These are phyloP conservation scores for Amyelois transitella DNA, from an alignment of 1,140 invertebrate species.

Conservation along the genomic window DNA sequence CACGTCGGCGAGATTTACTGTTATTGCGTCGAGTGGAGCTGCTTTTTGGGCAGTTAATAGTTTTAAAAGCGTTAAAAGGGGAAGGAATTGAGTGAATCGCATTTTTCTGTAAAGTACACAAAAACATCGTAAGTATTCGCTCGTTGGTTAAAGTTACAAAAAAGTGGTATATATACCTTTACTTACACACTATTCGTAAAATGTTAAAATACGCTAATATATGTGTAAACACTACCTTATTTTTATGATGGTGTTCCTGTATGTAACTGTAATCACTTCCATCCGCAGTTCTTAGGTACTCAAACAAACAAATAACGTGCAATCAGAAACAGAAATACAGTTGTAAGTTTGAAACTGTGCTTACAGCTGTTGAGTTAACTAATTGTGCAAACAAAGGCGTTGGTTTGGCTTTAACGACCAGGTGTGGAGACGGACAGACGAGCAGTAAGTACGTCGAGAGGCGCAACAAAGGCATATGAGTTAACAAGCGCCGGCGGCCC, in stretches of 20 bases:
- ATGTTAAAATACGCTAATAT: no score
- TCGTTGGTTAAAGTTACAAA: no score
- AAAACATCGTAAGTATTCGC: no score
- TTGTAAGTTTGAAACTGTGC: slow-evolving; percentile 16
- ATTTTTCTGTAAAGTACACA: no score
- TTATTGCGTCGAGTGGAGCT: slow-evolving; percentile 6
- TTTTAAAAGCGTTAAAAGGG: not conserved
- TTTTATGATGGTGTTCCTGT: no score
- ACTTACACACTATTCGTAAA: no score
- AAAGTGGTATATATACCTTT: no score
- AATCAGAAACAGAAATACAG: slow-evolving; percentile 19
- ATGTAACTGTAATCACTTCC: no score
- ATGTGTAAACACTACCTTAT: no score
- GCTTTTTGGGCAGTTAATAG: not conserved
- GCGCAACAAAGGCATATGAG: slow-evolving; percentile 47
- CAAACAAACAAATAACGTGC: slow-evolving; percentile 5
- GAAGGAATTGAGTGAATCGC: not conserved
- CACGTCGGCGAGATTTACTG: slow-evolving; percentile 29
- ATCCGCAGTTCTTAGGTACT: not conserved
- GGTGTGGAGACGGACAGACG: slow-evolving; percentile 35
- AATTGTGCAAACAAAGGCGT: slow-evolving; percentile 48
- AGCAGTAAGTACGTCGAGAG: slow-evolving; percentile 25
- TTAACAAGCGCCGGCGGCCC: slow-evolving; percentile 47
- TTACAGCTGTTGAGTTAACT: slow-evolving; percentile 51
- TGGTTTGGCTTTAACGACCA: slow-evolving; percentile 41